A percentile compares a stretch with the other conserved stretches of the same genome.
Conservation (phyloP, 1,140 invertebrate genomes). For the Cyphomyrmex costatus region DNA sequence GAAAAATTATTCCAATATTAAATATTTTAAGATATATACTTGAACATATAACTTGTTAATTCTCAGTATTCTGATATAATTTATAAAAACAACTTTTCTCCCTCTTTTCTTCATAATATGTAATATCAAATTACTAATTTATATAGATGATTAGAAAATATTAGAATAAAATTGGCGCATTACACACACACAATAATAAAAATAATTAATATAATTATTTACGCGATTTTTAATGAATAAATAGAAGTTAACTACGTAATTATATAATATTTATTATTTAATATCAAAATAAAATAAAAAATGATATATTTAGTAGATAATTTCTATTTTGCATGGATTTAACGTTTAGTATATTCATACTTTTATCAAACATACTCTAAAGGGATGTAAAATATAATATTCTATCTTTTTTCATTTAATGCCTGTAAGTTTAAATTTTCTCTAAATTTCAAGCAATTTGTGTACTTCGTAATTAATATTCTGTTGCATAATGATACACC, state of each 20-base stretch:
- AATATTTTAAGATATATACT: too few relatives aligned
- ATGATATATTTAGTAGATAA: not conserved
- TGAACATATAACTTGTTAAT: too few relatives aligned
- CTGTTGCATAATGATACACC: conserved; percentile 31
- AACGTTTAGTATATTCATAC: not conserved
- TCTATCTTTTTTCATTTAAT: not conserved
- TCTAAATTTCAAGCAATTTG: conserved; percentile 22
- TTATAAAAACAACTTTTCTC: too few relatives aligned
- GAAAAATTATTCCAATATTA: too few relatives aligned
- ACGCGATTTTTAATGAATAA: not conserved
- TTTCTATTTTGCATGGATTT: not conserved
- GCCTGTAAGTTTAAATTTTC: not conserved
- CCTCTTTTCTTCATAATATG: not conserved
- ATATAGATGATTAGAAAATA: not conserved
- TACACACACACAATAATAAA: not conserved
- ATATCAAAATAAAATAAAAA: not conserved
- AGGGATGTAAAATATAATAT: not conserved
- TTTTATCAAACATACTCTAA: not conserved
- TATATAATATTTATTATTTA: not conserved
- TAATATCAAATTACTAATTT: not conserved
- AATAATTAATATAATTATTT: not conserved
- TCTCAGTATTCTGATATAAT: too few relatives aligned
- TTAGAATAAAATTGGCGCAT: not conserved
- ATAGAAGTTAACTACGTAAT: not conserved
- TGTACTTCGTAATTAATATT: conserved; percentile 24